Evolutionary conservation across 2,888 invertebrate species (phyloP).

Genomic region (Helicoverpa assulta): DNA sequence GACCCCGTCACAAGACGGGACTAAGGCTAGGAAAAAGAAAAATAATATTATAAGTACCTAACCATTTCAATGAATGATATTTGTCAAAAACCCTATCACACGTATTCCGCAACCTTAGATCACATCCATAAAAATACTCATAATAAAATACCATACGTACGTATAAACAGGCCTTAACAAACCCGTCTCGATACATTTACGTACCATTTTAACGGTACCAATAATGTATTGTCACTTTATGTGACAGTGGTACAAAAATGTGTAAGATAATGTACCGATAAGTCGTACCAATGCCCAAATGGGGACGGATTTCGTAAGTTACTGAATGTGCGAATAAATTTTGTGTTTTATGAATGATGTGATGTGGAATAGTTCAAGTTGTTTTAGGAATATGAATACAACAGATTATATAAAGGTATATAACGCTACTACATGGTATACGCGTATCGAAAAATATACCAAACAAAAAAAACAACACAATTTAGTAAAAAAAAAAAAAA

Average conservation of each 20-base stretch:
- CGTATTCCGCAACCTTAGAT: not conserved
- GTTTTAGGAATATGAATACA: conserved; percentile 15
- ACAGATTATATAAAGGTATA: no score
- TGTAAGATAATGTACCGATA: conserved; percentile 57
- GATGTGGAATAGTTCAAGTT: conserved; percentile 16
- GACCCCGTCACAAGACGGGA: no score
- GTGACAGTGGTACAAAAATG: conserved; percentile 59
- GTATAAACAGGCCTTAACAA: conserved; percentile 34
- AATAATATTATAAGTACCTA: no score
- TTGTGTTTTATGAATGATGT: conserved; percentile 55
- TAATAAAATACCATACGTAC: not conserved
- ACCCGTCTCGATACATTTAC: conserved; percentile 54
- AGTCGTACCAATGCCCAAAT: conserved; percentile 37
- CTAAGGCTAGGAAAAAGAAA: no score
- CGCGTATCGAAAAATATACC: no score
- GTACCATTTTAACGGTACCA: conserved; percentile 56
- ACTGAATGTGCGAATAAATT: conserved; percentile 59
- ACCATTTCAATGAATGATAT: no score
- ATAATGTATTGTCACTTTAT: conserved; percentile 64
- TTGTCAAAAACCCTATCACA: no score
- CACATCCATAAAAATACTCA: not conserved
- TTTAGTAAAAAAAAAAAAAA: conserved; percentile 10
- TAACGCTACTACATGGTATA: no score
- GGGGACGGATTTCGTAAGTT: conserved; percentile 54
- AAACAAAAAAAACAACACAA: not conserved